Evolutionary conservation across 2,797 vertebrate species (phyloP).

Genomic region (Mormyrus proboscirostris): DNA sequence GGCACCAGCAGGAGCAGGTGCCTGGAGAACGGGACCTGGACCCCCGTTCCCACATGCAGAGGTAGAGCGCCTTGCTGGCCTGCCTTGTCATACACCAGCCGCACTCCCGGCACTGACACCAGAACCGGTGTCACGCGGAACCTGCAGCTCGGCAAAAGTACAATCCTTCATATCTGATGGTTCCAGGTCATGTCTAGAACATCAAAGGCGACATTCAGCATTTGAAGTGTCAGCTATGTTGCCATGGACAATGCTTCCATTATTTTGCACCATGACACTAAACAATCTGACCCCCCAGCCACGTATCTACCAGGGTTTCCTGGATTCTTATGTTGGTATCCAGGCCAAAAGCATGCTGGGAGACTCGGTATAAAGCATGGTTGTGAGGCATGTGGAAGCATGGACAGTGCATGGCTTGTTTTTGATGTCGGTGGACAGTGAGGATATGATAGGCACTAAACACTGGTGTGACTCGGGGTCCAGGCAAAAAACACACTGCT

Average conservation of each 20-base stretch:
- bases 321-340: neutral
- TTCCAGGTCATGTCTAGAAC: neutral
- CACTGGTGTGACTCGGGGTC: neutral
- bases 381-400: neutral
- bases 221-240: neutral
- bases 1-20: constrained; percentile 81
- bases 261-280: neutral
- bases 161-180: neutral
- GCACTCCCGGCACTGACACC: neutral
- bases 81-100: neutral
- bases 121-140: neutral
- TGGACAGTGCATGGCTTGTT: constrained; percentile 14
- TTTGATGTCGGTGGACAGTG: neutral
- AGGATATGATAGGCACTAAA: neutral
- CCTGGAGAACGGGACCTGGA: constrained; percentile 92
- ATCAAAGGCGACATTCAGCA: neutral
- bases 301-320: neutral
- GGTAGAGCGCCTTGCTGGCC: constrained; percentile 61
- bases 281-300: neutral
- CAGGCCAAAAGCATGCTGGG: neutral
- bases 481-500: neutral
- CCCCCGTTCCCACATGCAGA: constrained; percentile 80
- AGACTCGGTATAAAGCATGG: neutral
- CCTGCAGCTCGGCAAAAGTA: neutral
- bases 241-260: neutral